Base-by-base conservation (phyloP, 2,113 vertebrate species). In the Solea solea region DNA sequence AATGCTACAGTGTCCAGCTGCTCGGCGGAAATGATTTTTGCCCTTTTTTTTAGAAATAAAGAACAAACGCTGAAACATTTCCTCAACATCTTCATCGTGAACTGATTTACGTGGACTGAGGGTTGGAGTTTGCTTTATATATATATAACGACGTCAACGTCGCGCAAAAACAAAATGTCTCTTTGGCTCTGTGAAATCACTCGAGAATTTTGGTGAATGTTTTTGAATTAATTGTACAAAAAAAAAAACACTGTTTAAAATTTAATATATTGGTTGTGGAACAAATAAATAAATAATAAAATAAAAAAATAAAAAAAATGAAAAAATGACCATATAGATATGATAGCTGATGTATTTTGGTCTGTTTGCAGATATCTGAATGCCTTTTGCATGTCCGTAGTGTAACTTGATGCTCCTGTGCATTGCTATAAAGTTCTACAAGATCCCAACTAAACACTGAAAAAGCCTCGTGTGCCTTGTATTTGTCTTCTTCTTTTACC, bases 371-470 rank as follows among this genome's bases (percentile, higher is more conserved):
- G n/a, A 49, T 72, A 44, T 48, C 44, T 51, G 0, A 40, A 69
- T 25, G 62, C 48, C 42, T 63, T 55, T 51, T 62, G 59, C 74
- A 74, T 81, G 78, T 50, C 41, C n/a, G 44, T 60, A 1, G 16
- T 9, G 50, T 51, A 28, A 54, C 63, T 76, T 53, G 53, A 9
- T 57, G 44, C 51, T 62, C 6, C 34, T 51, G 48, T 62, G 27
- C 16, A 28, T 44, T 21, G 0, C 45, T 44, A 25, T 66, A 0
- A 7, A 0, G 21, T 48, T 75, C 21, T 41, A n/a, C 55, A 66
- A 45, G 21, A 62, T 66, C 28, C 50, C 25, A 34, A 28, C 44
- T 21, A 49, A 68, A 48, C 11, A 42, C 25, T 16, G 8, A 41
- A 62, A 60, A 65, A 58, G 15, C 49, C 1, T 25, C 25, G 56